phyloP scores from a whole-genome alignment of 37 sponge, comb jelly and placozoan species.

The Tethya wilhelma region DNA sequence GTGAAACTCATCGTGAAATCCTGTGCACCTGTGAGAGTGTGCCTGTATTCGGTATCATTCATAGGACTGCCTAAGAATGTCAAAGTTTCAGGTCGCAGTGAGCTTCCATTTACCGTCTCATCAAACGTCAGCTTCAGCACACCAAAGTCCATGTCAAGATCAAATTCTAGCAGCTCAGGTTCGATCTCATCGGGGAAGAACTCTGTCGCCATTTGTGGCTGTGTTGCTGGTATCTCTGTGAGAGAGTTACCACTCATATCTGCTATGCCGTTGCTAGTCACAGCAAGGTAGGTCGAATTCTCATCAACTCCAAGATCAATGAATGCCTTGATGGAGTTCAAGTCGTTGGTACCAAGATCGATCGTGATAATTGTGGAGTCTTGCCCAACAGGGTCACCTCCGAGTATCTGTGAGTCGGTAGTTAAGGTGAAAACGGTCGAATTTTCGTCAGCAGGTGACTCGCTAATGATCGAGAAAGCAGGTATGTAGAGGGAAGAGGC shows the following conservation, averaged over 20 bases:
- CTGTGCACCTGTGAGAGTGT: constrained; percentile 56
- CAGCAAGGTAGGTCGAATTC: constrained; percentile 55
- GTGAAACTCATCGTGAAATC: constrained; percentile 33
- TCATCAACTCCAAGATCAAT: constrained; percentile 59
- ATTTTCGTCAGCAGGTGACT: neutral
- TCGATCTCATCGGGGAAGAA: constrained; percentile 60
- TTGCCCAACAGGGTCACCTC: constrained; percentile 51
- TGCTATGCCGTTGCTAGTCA: constrained; percentile 19
- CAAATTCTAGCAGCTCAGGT: constrained; percentile 63
- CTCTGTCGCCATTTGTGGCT: neutral
- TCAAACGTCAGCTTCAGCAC: constrained; percentile 71
- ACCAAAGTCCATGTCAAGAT: constrained; percentile 76
- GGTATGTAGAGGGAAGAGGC: constrained; percentile 72
- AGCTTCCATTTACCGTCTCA: constrained; percentile 84
- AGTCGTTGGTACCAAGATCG: constrained; percentile 60
- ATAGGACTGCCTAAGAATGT: constrained; percentile 47
- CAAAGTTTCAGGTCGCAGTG: constrained; percentile 43
- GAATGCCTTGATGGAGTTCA: constrained; percentile 75
- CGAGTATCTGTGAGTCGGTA: constrained; percentile 26
- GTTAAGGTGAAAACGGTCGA: constrained; percentile 58
- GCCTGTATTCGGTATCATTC: constrained; percentile 23
- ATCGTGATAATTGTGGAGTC: constrained; percentile 80
- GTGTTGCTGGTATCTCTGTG: neutral
- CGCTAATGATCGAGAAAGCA: constrained; percentile 44
- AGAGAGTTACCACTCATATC: constrained; percentile 82